Conservation (phyloP, 1,140 invertebrate genomes). For the Cherax quadricarinatus region DNA sequence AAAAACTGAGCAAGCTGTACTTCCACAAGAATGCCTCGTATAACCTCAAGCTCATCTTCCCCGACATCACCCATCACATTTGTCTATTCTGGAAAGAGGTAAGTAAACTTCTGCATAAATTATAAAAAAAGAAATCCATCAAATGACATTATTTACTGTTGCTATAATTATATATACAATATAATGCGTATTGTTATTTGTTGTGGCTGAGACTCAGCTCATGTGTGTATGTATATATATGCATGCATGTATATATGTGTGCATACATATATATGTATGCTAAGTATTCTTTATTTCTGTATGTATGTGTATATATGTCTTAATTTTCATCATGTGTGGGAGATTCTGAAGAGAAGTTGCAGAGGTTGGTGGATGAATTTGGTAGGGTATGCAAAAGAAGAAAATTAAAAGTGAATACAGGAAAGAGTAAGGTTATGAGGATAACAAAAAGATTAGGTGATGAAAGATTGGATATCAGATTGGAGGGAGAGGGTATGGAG, state of each 20-base stretch:
- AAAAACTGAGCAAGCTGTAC: constrained; percentile 96
- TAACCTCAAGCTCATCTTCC: constrained; percentile 84
- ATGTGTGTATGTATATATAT: constrained; percentile 12
- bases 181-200: neutral
- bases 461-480: too few species aligned
- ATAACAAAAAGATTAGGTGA: too few species aligned
- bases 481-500: too few species aligned
- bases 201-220: neutral
- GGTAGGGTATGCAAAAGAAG: too few species aligned
- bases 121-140: neutral
- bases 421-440: too few species aligned
- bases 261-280: constrained; percentile 14
- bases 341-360: too few species aligned
- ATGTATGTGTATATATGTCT: neutral
- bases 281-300: neutral
- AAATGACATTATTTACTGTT: neutral
- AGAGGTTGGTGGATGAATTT: too few species aligned
- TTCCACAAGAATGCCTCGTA: constrained; percentile 87
- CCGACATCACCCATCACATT: constrained; percentile 61
- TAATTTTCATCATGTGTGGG: too few species aligned
- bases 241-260: constrained; percentile 19
- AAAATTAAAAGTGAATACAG: too few species aligned
- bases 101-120: neutral
- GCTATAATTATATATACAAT: constrained; percentile 11
- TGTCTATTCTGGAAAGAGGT: constrained; percentile 21